These are phyloP conservation scores for Musca domestica DNA, from an alignment of 1,140 invertebrate species.

Conservation along the genomic window DNA sequence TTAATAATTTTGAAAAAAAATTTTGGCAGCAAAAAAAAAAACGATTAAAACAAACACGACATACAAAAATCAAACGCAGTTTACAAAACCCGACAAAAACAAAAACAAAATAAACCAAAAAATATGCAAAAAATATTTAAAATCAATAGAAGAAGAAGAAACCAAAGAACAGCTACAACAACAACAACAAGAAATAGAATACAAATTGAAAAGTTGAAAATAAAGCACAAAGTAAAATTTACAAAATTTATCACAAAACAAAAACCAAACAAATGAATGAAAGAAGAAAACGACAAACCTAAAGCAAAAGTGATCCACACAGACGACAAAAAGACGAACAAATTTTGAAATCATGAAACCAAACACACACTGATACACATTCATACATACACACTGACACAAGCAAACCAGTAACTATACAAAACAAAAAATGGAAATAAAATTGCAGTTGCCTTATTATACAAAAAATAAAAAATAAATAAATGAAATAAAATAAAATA, in stretches of 20 bases:
- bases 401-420: background rate
- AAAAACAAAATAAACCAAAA: slow-evolving; percentile 3
- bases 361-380: background rate
- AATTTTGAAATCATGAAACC: background rate
- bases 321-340: background rate
- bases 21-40: slow-evolving; percentile 15
- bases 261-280: background rate
- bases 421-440: slow-evolving; percentile 24
- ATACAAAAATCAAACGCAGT: slow-evolving; percentile 11
- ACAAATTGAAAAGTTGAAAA: slow-evolving; percentile 46
- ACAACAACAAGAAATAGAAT: slow-evolving; percentile 33
- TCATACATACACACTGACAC: background rate
- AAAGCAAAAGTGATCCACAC: no score
- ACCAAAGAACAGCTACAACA: no score
- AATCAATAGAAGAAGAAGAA: no score
- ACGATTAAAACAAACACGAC: background rate
- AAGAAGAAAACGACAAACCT: no score
- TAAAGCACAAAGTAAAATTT: slow-evolving; percentile 16
- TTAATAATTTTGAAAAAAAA: no score
- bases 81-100: slow-evolving; percentile 28
- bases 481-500: slow-evolving; percentile 28
- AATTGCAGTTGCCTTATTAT: slow-evolving; percentile 49
- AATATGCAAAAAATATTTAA: background rate
- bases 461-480: slow-evolving; percentile 19
- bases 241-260: slow-evolving; percentile 21